Evolutionary conservation across 2,797 vertebrate genomes (phyloP).

Genomic region (Siniperca scherzeri): DNA sequence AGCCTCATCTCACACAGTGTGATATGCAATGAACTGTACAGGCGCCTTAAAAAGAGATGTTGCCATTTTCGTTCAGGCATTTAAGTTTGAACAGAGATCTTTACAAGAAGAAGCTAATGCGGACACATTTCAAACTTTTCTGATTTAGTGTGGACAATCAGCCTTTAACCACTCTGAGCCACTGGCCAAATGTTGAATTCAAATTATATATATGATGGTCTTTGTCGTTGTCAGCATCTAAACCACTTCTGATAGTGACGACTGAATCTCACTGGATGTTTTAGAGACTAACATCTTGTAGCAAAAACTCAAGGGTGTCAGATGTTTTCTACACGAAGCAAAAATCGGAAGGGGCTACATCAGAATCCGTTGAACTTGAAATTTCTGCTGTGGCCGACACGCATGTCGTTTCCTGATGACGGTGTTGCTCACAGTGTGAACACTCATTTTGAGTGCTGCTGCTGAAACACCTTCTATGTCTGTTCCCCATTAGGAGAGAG

Average conservation of each 20-base stretch:
- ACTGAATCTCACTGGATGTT: background rate
- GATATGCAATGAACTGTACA: background rate
- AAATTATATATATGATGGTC: background rate
- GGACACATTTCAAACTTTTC: background rate
- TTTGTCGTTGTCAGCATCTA: background rate
- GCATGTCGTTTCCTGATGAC: background rate
- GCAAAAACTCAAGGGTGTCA: constrained; percentile 23
- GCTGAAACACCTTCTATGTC: constrained; percentile 45
- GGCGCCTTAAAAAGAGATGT: background rate
- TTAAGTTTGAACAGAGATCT: background rate
- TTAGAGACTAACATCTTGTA: constrained; percentile 40
- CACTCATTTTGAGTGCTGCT: constrained; percentile 50
- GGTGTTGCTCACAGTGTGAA: constrained; percentile 66
- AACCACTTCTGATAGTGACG: background rate
- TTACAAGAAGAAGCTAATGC: background rate
- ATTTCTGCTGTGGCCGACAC: background rate
- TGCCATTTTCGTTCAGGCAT: background rate
- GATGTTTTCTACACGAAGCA: background rate
- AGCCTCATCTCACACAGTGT: background rate
- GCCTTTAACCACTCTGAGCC: background rate
- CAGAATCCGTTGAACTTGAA: background rate
- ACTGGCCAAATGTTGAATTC: background rate
- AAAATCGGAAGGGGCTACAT: background rate
- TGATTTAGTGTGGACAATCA: background rate
- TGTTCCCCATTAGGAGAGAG: constrained; percentile 18